A percentile compares a stretch with the other conserved stretches of the same genome.
phyloP scores from a whole-genome alignment of 2,797 vertebrate species.

The Leontopithecus rosalia region DNA sequence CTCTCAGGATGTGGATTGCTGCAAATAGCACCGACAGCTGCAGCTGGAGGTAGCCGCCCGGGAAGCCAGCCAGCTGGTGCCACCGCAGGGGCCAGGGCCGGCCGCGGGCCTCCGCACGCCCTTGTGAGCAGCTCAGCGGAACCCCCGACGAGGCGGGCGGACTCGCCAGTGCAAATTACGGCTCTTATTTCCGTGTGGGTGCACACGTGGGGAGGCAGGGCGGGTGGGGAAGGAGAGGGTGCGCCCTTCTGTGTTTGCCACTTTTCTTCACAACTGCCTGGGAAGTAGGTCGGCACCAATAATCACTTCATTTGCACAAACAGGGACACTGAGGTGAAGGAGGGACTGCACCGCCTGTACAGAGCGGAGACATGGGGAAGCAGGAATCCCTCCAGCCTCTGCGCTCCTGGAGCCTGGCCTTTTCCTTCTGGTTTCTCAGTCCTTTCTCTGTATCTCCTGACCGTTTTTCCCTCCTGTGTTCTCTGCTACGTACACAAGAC shows the following conservation, averaged over 20 bases:
- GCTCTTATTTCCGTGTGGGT: background rate
- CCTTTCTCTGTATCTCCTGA: background rate
- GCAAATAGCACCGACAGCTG: constrained; percentile 64
- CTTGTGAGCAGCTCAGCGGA: background rate
- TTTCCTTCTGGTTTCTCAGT: background rate
- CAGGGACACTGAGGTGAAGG: background rate
- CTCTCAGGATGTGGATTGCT: constrained; percentile 66
- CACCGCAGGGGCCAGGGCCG: background rate
- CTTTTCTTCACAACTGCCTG: background rate
- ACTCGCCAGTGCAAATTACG: background rate
- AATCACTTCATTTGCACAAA: background rate
- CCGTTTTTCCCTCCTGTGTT: background rate
- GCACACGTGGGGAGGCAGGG: background rate
- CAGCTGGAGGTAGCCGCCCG: constrained; percentile 41
- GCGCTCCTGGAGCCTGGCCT: background rate
- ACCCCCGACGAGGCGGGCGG: background rate
- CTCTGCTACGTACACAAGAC: background rate
- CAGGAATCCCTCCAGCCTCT: background rate
- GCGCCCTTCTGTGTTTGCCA: background rate
- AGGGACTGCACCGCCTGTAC: fast-evolving
- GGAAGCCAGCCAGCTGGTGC: constrained; percentile 55
- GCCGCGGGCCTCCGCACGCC: background rate
- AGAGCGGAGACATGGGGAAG: background rate
- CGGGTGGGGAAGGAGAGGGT: background rate
- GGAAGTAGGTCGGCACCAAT: fast-evolving